Evolutionary conservation across 1,140 invertebrate species (phyloP).

Genomic region (Drusus annulatus): DNA sequence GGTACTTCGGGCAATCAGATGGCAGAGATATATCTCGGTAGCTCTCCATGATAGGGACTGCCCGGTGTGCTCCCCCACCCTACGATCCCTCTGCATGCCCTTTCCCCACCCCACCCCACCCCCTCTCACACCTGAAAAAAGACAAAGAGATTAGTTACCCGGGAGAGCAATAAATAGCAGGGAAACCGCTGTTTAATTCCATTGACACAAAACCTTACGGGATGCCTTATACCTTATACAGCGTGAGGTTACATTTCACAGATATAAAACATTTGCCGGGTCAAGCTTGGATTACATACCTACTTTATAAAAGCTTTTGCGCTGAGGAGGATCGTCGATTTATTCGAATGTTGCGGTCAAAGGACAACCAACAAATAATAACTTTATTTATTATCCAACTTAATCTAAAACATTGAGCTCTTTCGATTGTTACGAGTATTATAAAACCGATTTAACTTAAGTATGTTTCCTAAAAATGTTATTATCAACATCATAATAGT

Average conservation of each 20-base stretch:
- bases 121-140: constrained; percentile 12
- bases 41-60: neutral
- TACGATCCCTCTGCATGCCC: neutral
- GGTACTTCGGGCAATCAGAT: too few species aligned
- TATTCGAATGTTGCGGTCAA: neutral
- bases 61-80: neutral
- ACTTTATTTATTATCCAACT: too few species aligned
- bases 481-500: too few species aligned
- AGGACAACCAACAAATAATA: too few species aligned
- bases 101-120: neutral
- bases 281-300: neutral
- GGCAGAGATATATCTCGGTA: constrained; percentile 8
- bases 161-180: constrained; percentile 36
- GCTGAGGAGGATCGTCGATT: neutral
- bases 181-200: constrained; percentile 36
- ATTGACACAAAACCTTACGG: constrained; percentile 33
- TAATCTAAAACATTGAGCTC: too few species aligned
- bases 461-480: too few species aligned
- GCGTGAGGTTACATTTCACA: constrained; percentile 18
- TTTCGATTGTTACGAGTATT: too few species aligned
- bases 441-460: too few species aligned
- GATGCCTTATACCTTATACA: too few species aligned
- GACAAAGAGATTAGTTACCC: constrained; percentile 39
- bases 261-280: neutral
- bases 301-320: neutral